These are phyloP conservation scores for Crypturellus undulatus DNA, from an alignment of 2,113 vertebrate species.

Conservation along the genomic window DNA sequence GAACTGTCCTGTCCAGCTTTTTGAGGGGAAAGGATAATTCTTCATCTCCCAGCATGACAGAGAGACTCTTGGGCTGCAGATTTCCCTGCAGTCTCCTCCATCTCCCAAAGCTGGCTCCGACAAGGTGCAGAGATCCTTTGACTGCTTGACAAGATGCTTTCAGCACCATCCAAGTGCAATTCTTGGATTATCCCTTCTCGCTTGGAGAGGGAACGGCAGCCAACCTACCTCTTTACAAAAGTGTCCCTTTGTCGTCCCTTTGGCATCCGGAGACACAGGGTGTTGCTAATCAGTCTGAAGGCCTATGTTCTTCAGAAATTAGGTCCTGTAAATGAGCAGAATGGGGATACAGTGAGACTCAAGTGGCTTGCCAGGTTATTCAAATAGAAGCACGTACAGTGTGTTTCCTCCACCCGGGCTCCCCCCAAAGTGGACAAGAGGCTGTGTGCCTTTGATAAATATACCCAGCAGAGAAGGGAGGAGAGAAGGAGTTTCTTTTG, in stretches of 20 bases:
- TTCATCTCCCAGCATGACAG: not conserved
- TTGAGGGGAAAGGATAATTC: not conserved
- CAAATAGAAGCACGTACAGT: too few species aligned
- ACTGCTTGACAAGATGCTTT: not conserved
- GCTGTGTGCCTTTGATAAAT: not conserved
- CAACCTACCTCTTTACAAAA: constrained; percentile 14
- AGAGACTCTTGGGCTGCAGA: not conserved
- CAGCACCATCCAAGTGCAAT: not conserved
- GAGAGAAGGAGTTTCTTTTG: not conserved
- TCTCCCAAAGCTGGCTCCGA: not conserved
- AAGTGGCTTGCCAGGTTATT: too few species aligned
- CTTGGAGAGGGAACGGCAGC: not conserved
- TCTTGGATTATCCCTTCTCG: not conserved
- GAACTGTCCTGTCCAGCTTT: rapidly evolving
- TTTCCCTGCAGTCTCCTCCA: not conserved
- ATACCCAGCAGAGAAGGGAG: not conserved
- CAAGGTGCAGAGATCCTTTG: not conserved
- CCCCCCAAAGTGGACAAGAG: not conserved
- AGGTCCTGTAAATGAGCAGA: too few species aligned
- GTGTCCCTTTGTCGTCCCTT: not conserved
- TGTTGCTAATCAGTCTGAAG: too few species aligned
- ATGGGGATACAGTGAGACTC: too few species aligned
- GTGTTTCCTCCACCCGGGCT: too few species aligned
- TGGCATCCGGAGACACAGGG: not conserved
- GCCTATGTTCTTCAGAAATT: too few species aligned